A percentile compares a stretch with the other conserved stretches of the same genome.
Conservation (phyloP, 2,888 invertebrate species). For the Morpho helenor region DNA sequence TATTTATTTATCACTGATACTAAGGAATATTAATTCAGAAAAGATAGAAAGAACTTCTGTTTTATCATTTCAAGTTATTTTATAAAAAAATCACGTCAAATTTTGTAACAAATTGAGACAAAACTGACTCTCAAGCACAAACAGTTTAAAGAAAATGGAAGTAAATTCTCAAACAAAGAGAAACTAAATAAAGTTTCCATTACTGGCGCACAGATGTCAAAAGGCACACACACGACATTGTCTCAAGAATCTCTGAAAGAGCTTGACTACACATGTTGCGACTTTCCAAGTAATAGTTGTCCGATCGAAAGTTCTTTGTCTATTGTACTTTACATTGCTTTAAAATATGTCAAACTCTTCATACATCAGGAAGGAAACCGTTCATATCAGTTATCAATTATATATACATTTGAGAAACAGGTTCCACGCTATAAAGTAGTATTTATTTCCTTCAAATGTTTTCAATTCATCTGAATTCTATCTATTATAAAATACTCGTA, state of each 20-base stretch:
- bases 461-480: no score
- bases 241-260: conserved; percentile 25
- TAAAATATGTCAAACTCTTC: conserved; percentile 2
- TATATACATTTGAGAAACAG: no score
- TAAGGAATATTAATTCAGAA: no score
- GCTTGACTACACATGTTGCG: conserved; percentile 22
- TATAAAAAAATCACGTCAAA: no score
- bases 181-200: conserved; percentile 22
- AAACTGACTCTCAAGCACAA: neutral
- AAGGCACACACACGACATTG: conserved; percentile 25
- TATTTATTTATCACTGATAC: no score
- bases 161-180: conserved; percentile 17
- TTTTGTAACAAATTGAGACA: neutral
- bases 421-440: no score
- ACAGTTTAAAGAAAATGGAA: conserved; percentile 5
- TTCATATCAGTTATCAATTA: neutral
- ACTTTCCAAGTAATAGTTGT: conserved; percentile 26
- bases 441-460: no score
- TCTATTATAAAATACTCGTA: no score
- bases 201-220: conserved; percentile 27
- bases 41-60: no score
- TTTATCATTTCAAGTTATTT: no score
- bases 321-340: conserved; percentile 16
- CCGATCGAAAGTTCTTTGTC: conserved; percentile 27
- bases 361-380: neutral